Conservation (phyloP, 2,797 vertebrate species). For the Micropoecilia bifurca region DNA sequence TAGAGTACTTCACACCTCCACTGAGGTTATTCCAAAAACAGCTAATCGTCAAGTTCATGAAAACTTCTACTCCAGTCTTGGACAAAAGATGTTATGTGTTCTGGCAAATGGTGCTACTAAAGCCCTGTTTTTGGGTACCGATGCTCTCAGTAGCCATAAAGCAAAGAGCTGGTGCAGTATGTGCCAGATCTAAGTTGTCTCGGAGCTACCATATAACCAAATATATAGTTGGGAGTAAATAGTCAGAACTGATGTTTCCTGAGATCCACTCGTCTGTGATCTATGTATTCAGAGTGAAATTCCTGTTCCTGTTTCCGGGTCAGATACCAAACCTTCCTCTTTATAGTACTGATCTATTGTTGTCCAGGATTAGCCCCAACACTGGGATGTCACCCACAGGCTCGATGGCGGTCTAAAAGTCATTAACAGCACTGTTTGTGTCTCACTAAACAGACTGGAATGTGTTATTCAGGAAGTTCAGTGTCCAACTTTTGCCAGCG, state of each 20-base stretch:
- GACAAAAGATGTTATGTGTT: not conserved
- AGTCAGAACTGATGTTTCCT: not conserved
- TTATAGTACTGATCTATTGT: not conserved
- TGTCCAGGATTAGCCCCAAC: constrained; percentile 1
- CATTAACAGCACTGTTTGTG: constrained; percentile 4
- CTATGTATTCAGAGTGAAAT: not conserved
- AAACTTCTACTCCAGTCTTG: not conserved
- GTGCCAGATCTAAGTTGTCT: not conserved
- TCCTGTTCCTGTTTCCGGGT: not conserved
- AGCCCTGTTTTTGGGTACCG: not conserved
- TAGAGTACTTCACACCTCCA: too few species aligned
- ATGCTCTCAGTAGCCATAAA: too few species aligned
- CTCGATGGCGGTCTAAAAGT: constrained; percentile 3
- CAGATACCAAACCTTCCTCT: not conserved
- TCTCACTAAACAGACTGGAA: constrained; percentile 8
- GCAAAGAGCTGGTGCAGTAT: not conserved
- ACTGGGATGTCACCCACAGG: not conserved
- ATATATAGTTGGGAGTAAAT: not conserved
- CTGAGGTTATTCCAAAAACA: too few species aligned
- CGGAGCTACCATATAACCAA: not conserved
- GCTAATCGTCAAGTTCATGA: not conserved
- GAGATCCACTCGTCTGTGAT: not conserved
- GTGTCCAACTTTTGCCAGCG: not conserved
- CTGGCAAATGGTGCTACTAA: not conserved
- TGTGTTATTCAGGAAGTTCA: not conserved